phyloP scores from a whole-genome alignment of 2,113 vertebrate genomes.

The Pandion haliaetus region DNA sequence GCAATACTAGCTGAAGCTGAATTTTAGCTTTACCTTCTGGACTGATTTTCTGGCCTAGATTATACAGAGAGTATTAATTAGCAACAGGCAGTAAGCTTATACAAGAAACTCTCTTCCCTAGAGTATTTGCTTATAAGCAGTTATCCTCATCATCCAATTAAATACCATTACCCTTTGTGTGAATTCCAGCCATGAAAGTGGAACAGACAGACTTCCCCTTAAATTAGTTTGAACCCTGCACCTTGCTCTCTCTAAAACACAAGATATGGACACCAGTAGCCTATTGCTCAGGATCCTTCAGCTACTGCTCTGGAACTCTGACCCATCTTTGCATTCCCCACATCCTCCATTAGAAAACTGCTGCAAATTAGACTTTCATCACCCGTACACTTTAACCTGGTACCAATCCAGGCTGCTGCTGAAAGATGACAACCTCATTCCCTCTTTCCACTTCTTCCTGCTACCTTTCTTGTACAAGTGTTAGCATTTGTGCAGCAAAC shows the following conservation, averaged over 20 bases:
- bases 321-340: not conserved
- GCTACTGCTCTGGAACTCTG: not conserved
- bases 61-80: constrained; percentile 23
- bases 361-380: not conserved
- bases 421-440: not conserved
- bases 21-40: constrained; percentile 98
- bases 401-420: not conserved
- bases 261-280: not conserved
- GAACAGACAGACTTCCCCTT: not conserved
- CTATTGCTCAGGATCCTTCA: not conserved
- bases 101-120: not conserved
- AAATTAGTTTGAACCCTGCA: not conserved
- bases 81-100: constrained; percentile 14
- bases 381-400: not conserved
- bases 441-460: not conserved
- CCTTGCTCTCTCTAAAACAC: not conserved
- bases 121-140: not conserved
- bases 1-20: constrained; percentile 95
- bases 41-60: constrained; percentile 98
- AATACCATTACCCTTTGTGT: not conserved
- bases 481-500: not conserved
- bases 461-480: not conserved
- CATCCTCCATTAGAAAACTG: not conserved
- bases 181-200: not conserved
- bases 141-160: constrained; percentile 4